Conservation (phyloP, 92 coral and sea anemone genomes). For the Phenganax stokvisi region DNA sequence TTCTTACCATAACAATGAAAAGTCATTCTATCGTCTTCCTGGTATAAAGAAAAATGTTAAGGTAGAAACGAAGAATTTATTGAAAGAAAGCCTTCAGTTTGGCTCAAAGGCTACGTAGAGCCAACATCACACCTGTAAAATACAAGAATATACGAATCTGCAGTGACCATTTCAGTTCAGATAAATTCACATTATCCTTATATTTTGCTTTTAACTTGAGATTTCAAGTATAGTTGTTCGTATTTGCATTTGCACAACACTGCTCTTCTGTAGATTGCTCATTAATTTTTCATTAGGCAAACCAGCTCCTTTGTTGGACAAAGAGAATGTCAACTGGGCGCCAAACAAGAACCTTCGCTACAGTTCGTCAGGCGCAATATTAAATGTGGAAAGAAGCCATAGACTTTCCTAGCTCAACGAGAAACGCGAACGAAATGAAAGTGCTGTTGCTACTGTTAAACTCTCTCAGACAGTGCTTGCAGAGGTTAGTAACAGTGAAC, state of each 20-base stretch:
- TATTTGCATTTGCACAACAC: not conserved
- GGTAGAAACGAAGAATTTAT: not conserved
- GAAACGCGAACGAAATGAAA: not conserved
- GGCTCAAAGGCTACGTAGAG: not conserved
- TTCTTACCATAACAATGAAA: not conserved
- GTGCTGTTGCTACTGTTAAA: too few species aligned
- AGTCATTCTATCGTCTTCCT: not conserved
- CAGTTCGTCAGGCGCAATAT: not conserved
- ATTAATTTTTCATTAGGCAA: not conserved
- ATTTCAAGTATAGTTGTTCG: not conserved
- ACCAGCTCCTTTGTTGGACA: not conserved
- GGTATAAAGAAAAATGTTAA: not conserved
- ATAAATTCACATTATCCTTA: not conserved
- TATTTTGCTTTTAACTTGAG: not conserved
- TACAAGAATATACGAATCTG: not conserved
- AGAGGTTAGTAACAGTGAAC: too few species aligned
- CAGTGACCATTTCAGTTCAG: not conserved
- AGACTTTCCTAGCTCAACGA: not conserved
- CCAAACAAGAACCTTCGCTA: not conserved
- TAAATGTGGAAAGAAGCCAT: not conserved
- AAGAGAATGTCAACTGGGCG: not conserved
- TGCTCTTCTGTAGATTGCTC: not conserved
- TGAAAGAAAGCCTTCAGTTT: not conserved
- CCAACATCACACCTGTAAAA: not conserved
- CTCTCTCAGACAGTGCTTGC: too few species aligned